Percentiles rank a stretch among this genome's conserved stretches.
Conservation (phyloP, 2,113 vertebrate species). For the Seriola quinqueradiata region DNA sequence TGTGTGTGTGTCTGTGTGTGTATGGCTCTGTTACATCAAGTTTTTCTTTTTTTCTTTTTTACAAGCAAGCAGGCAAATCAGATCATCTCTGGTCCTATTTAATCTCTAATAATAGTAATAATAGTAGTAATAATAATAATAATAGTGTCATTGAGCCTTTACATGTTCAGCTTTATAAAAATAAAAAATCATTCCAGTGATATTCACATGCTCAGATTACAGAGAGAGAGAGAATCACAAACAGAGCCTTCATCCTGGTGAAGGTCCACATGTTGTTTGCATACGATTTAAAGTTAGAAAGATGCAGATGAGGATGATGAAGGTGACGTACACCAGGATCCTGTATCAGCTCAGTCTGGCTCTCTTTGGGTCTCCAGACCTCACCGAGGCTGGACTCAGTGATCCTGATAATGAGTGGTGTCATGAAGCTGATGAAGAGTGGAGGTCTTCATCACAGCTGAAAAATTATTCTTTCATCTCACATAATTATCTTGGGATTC, state of each 20-base stretch:
- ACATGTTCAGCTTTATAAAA: constrained; percentile 72
- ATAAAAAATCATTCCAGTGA: constrained; percentile 78
- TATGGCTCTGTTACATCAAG: constrained; percentile 63
- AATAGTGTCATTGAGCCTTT: constrained; percentile 40
- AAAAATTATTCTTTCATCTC: too few relatives aligned
- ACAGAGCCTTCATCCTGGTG: too few relatives aligned
- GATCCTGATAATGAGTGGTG: too few relatives aligned
- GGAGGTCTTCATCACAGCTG: too few relatives aligned
- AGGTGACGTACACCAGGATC: neutral
- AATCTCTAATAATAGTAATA: constrained; percentile 43
- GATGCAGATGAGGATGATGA: constrained; percentile 7
- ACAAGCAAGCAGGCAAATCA: constrained; percentile 72
- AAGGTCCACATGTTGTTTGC: constrained; percentile 50
- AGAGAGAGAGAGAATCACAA: constrained; percentile 28
- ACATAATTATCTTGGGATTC: too few relatives aligned
- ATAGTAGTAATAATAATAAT: constrained; percentile 10
- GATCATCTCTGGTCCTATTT: constrained; percentile 38
- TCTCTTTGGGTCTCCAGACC: neutral
- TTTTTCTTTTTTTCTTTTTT: constrained; percentile 19
- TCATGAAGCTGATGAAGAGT: neutral
- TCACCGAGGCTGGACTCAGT: neutral
- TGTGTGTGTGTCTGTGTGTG: constrained; percentile 32
- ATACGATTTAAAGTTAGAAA: constrained; percentile 44
- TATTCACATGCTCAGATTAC: constrained; percentile 76
- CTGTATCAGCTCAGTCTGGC: neutral